phyloP scores from a whole-genome alignment of 2,888 invertebrate genomes.

The Ariolimax columbianus region DNA sequence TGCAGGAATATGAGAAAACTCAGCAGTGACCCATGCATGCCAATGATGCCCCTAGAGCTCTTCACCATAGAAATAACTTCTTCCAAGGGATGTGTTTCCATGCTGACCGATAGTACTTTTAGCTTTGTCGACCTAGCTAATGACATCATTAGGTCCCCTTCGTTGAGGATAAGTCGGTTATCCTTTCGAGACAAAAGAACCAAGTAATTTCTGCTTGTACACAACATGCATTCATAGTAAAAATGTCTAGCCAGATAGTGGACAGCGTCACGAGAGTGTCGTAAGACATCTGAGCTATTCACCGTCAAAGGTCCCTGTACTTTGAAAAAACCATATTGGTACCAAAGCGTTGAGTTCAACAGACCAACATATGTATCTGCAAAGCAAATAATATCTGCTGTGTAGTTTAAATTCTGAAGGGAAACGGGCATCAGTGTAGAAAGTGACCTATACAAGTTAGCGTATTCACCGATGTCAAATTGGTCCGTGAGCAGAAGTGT shows the following conservation, averaged over 20 bases:
- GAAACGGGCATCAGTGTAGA: conserved; percentile 62
- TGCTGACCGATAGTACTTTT: conserved; percentile 68
- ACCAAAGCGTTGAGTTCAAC: conserved; percentile 78
- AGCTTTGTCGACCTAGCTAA: conserved; percentile 64
- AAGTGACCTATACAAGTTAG: conserved; percentile 76
- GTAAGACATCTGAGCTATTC: conserved; percentile 58
- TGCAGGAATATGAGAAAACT: conserved; percentile 79
- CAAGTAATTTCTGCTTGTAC: conserved; percentile 57
- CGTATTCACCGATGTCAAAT: conserved; percentile 68
- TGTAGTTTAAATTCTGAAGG: neutral
- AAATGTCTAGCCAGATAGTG: conserved; percentile 58
- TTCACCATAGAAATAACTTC: conserved; percentile 70
- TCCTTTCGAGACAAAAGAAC: conserved; percentile 76
- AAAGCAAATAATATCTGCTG: conserved; percentile 76
- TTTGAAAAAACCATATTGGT: conserved; percentile 80
- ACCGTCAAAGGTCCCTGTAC: conserved; percentile 78
- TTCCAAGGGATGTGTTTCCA: conserved; percentile 68
- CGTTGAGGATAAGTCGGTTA: conserved; percentile 80
- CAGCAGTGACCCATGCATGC: conserved; percentile 80
- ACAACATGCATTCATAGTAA: conserved; percentile 39
- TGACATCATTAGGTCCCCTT: conserved; percentile 75
- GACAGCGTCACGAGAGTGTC: conserved; percentile 58
- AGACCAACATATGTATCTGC: conserved; percentile 77
- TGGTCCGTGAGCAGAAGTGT: conserved; percentile 75
- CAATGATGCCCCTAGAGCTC: conserved; percentile 73